These are phyloP conservation scores for Zeus faber DNA, from an alignment of 2,113 vertebrate species.

Conservation along the genomic window DNA sequence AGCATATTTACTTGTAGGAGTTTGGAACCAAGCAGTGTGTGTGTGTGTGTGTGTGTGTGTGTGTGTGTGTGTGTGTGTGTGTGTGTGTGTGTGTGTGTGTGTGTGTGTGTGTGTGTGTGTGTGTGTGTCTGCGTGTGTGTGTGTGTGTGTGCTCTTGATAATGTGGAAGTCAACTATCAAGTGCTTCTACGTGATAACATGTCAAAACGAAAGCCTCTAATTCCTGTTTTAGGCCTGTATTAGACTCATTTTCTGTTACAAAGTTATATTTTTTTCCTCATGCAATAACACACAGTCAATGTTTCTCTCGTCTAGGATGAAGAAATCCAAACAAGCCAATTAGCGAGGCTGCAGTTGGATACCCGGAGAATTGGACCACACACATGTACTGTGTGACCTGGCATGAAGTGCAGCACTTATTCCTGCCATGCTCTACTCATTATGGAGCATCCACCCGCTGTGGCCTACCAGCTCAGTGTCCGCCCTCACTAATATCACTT, in stretches of 20 bases:
- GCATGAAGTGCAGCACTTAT: constrained; percentile 74
- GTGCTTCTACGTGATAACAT: too few species aligned
- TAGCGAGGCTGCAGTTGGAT: constrained; percentile 43
- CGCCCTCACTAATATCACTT: constrained; percentile 23
- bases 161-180: too few species aligned
- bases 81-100: neutral
- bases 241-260: too few species aligned
- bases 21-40: neutral
- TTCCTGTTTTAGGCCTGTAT: too few species aligned
- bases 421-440: too few species aligned
- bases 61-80: neutral
- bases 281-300: constrained; percentile 4
- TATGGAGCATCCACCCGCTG: too few species aligned
- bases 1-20: constrained; percentile 19
- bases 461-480: too few species aligned
- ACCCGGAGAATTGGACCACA: constrained; percentile 36
- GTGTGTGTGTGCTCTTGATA: neutral
- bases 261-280: too few species aligned
- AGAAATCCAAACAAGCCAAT: constrained; percentile 54
- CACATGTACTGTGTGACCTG: constrained; percentile 38
- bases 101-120: neutral
- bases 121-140: too few species aligned
- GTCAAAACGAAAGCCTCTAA: too few species aligned
- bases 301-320: constrained; percentile 60
- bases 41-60: neutral